Base-by-base conservation (phyloP, 2,888 invertebrate species). In the Amphipoea oculea region DNA sequence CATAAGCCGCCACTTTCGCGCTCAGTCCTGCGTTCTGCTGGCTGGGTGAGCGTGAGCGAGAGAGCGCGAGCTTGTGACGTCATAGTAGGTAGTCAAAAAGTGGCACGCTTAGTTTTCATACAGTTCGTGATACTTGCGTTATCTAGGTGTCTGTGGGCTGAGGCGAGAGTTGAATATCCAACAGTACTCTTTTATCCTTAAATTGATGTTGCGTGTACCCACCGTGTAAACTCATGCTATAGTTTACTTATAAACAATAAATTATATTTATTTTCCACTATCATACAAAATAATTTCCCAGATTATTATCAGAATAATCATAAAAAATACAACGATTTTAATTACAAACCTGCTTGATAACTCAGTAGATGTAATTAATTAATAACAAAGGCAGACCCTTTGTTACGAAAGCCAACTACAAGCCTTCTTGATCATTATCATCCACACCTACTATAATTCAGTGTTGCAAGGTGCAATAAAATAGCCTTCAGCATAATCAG, bases 401-500 rank as follows among this genome's bases (percentile, higher is more conserved):
- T 60, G 66, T 81, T 76, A n/a, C 42, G n/a, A 66, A 51, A 60
- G 20, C 12, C 57, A 9, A 54, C 14, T 40, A n/a, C n/a, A 12
- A 60, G 45, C 6, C 48, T 14, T 29, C 40, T n/a, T 29, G 80
- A 74, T 69, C 4, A 20, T 68, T 75, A 80, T 69, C 68, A 69
- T n/a, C 4, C 11, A n/a, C 45, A 42, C 20, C 48, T 63, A 51
- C 20, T 36, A 40, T 36, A 29, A 40, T 36, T 36, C 14, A 17
- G 42, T 54, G 62, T 62, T 54, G 74, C 79, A 79, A 79, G 51
- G 3, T 67, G 17, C 14, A 78, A 63, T 60, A 48, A 63, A 62
- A 54, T 76, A 29, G 36, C 45, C 57, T 60, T n/a, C 57, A 40
- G 40, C 11, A 20, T 40, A 62, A 62, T 71, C 3, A 62, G 11